Base-by-base conservation (phyloP, 1,140 invertebrate genomes). In the Euborellia annulipes region DNA sequence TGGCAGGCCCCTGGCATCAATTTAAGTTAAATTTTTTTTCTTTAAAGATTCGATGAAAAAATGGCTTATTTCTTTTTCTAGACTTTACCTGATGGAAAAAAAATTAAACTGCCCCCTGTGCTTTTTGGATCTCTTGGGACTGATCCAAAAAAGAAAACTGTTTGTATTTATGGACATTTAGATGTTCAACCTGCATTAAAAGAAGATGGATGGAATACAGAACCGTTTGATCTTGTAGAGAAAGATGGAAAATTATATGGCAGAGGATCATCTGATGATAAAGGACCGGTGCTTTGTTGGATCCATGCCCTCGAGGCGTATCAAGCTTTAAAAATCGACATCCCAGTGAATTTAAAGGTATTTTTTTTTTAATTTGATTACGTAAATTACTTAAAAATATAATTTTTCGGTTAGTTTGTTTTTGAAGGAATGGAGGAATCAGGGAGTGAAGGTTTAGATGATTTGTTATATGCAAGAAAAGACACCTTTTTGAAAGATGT, bases 341-440 rank as follows among this genome's bases (percentile, higher is more conserved):
- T 97, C 36, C 92, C 94, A 18, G 78, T 97, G 1, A 98, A 98
- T 65, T 56, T 98, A 0, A 97, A 96, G 66, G 78, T 82, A 51
- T 36, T 37, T 36, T 16, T 47, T 17, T 39, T 49, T 3, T 22
- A 23, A 45, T 41, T 27, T 20, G 43, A 43, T 50, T 21, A 42
- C 7, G 14, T 14, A 34, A 42, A 42, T 23, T 42, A 4, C 17
- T 7, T 19, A 19, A n/a, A 34, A 34, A 34, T 34, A 9, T 42
- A 27, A 20, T 21, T 30, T 49, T 51, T 50, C 53, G 36, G 49
- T 64, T 66, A 85, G 74, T 97, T 98, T 68, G 75, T 88, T 16
- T 90, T 98, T 60, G 94, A 98, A 73, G 92, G 88, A 37, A 98
- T 98, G 94, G 95, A 98, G 68, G 95, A 98, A 65, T 85, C 78